Base-by-base conservation (phyloP, 2,113 vertebrate species). In the Microcebus jonahi region DNA sequence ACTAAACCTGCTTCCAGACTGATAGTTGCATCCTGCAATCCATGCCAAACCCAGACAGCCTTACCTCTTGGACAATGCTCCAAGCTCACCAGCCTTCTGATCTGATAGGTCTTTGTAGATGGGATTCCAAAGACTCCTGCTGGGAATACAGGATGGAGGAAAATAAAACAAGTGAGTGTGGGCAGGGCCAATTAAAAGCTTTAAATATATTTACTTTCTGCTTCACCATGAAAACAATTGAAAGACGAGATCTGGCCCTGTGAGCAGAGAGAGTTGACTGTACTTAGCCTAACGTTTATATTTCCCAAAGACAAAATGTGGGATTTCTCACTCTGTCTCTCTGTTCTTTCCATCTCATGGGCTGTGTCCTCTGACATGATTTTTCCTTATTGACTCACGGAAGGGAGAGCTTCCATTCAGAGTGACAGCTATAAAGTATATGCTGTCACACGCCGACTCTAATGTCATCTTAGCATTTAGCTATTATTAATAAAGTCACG, bases 21-120 rank as follows among this genome's bases (percentile, higher is more conserved):
- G 20, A 14, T 4, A 21, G 36, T 1, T 21, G 2, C 1, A 4
- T 2, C 55, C 73, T 23, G 6, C 3, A 5, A 6, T 5, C 39
- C 4, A 12, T 5, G 50, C 11, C 2, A 1, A 3, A 7, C 23
- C 21, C 2, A 50, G 25, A n/a, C 13, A 31, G 34, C 8, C 8
- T 9, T 25, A 6, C 27, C 61, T 59, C 23, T 11, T 36, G 21
- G 11, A 21, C 12, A 13, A 63, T 2, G 4, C 3, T 53, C 7
- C 9, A 34, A 23, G 10, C 2, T 27, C 23, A 2, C 11, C 79
- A 68, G 71, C 42, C 59, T 53, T 89, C 61, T 27, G 6, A 25
- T 18, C 42, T 18, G n/a, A 68, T 7, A 17, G 50, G 13, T 21
- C 34, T 4, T 15, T 59, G 34, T 4, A 31, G 50, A 42, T 45